These are phyloP conservation scores for Drosophila watanabei DNA, from an alignment of 1,140 invertebrate genomes.

Conservation along the genomic window DNA sequence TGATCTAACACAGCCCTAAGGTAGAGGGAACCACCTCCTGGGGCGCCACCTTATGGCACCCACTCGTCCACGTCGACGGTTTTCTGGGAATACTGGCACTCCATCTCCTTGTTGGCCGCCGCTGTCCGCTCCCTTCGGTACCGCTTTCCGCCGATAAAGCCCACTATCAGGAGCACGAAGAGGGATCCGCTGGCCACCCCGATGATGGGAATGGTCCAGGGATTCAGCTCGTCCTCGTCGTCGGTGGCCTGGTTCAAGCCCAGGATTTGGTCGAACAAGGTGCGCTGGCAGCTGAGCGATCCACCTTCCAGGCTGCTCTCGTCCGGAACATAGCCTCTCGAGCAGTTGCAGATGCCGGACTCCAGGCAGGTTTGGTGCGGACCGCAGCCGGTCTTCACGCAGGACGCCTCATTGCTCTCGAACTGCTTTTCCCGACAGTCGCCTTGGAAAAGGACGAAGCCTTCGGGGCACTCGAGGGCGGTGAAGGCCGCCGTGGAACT, in stretches of 20 bases:
- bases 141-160: constrained; percentile 33
- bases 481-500: constrained; percentile 12
- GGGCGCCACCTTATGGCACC: constrained; percentile 47
- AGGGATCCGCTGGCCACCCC: constrained; percentile 55
- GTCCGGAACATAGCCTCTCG: constrained; percentile 46
- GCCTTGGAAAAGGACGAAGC: constrained; percentile 59
- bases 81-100: constrained; percentile 66
- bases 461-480: constrained; percentile 32
- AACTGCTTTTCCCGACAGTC: constrained; percentile 65
- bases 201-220: constrained; percentile 64
- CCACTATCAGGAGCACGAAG: constrained; percentile 53
- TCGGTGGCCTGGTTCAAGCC: constrained; percentile 61
- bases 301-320: constrained; percentile 5
- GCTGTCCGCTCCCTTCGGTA: constrained; percentile 14
- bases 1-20: constrained; percentile 59
- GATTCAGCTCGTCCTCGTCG: constrained; percentile 59
- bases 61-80: constrained; percentile 65
- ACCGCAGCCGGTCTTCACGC: constrained; percentile 51
- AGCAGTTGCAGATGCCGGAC: constrained; percentile 46
- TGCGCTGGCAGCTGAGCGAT: constrained; percentile 44
- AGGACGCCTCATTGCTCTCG: constrained; percentile 63
- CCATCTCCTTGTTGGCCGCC: constrained; percentile 44
- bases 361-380: constrained; percentile 51
- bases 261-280: constrained; percentile 48
- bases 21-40: neutral